A percentile compares a stretch with the other conserved stretches of the same genome.
Evolutionary conservation across 2,113 vertebrate genomes (phyloP).

Genomic region (Myotis yumanensis): DNA sequence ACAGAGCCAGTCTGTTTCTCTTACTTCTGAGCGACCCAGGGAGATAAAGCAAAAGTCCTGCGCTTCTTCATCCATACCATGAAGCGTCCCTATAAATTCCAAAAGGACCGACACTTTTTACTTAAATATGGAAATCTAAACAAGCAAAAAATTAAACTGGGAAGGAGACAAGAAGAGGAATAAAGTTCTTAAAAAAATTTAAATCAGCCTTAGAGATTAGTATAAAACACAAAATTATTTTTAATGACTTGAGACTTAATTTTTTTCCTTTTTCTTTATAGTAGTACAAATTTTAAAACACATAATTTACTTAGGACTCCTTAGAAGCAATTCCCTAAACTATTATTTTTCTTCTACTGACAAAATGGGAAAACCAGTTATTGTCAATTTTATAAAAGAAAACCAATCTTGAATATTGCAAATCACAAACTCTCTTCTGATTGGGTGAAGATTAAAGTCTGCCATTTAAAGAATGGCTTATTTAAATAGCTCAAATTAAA

Average conservation of each 20-base stretch:
- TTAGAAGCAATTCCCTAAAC: conserved; percentile 45
- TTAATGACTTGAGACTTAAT: conserved; percentile 15
- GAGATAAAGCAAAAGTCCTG: not conserved
- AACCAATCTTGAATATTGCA: conserved; percentile 51
- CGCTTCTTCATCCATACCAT: not conserved
- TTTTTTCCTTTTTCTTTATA: not conserved
- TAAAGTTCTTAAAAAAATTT: not conserved
- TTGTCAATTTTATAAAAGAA: conserved; percentile 60
- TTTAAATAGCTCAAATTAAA: conserved; percentile 49
- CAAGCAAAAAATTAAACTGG: not conserved
- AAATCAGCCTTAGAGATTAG: conserved; percentile 12
- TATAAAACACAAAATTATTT: conserved; percentile 40
- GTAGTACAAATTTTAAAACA: conserved; percentile 27
- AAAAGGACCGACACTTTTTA: not conserved
- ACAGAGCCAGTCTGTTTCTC: not conserved
- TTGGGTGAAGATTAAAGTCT: conserved; percentile 33
- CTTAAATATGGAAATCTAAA: conserved; percentile 32
- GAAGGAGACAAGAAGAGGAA: conserved; percentile 5
- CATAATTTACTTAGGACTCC: conserved; percentile 28
- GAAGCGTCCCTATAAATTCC: conserved; percentile 9
- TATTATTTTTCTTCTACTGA: conserved; percentile 56
- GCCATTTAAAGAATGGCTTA: conserved; percentile 45
- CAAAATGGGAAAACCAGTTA: conserved; percentile 43
- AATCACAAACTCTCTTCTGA: conserved; percentile 44
- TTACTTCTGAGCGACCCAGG: conserved; percentile 17